Evolutionary conservation across 2,797 vertebrate species (phyloP).

Genomic region (Sphaeramia orbicularis): DNA sequence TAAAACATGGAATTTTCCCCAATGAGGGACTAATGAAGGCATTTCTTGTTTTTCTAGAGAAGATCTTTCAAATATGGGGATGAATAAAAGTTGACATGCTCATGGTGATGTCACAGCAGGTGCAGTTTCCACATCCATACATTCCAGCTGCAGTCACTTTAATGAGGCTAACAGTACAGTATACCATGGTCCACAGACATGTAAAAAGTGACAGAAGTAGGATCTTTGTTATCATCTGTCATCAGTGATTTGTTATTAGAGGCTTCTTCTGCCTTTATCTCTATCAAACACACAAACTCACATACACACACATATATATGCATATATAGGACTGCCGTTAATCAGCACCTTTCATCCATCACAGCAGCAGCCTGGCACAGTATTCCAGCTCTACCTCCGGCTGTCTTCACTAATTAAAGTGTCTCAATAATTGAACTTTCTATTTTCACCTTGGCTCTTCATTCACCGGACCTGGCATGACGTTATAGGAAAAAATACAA

Average conservation of each 20-base stretch:
- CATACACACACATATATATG: slow-evolving; percentile 2
- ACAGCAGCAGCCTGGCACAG: slow-evolving; percentile 34
- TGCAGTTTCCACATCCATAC: too few species aligned
- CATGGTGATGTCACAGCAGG: too few species aligned
- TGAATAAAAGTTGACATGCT: too few species aligned
- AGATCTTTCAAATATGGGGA: too few species aligned
- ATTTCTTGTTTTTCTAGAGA: too few species aligned
- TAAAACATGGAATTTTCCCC: too few species aligned
- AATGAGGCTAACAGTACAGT: too few species aligned
- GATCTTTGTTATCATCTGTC: slow-evolving; percentile 2
- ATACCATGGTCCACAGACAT: too few species aligned
- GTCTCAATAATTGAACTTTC: slow-evolving; percentile 53
- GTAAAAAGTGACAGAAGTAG: slow-evolving; percentile 10
- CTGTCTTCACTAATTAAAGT: slow-evolving; percentile 61
- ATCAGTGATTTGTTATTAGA: slow-evolving; percentile 3
- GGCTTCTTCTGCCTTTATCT: not conserved
- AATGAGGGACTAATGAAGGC: too few species aligned
- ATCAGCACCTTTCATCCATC: slow-evolving; percentile 64
- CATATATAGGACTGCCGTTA: slow-evolving; percentile 21
- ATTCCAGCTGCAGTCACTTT: too few species aligned
- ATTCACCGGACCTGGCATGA: not conserved
- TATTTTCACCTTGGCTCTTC: slow-evolving; percentile 53
- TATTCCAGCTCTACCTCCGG: slow-evolving; percentile 40
- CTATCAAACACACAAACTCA: not conserved
- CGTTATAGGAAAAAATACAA: slow-evolving; percentile 19